Evolutionary conservation across 1,140 invertebrate genomes (phyloP).

Genomic region (Eumaeus atala): DNA sequence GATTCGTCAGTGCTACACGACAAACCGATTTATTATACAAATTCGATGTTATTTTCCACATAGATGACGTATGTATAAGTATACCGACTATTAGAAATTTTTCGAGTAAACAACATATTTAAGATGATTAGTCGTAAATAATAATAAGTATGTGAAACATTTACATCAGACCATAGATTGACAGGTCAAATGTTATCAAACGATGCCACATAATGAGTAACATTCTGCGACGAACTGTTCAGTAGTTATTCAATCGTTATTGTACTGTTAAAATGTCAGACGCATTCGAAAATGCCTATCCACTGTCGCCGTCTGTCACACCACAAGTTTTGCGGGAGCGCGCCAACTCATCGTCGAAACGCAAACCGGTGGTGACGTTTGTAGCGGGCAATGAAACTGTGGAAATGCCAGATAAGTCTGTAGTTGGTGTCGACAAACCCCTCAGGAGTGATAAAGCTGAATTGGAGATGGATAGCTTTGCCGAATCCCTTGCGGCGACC

Average conservation of each 20-base stretch:
- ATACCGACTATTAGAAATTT: background rate
- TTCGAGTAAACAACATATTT: background rate
- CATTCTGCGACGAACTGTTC: constrained; percentile 17
- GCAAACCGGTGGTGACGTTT: constrained; percentile 50
- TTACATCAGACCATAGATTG: constrained; percentile 43
- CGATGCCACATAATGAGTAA: constrained; percentile 3
- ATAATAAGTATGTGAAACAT: constrained; percentile 15
- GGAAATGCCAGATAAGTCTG: constrained; percentile 63
- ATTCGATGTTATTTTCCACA: background rate
- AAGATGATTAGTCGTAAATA: background rate
- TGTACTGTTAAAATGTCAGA: constrained; percentile 46
- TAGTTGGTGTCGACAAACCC: constrained; percentile 48
- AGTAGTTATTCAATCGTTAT: constrained; percentile 17
- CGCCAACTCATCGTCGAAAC: constrained; percentile 70
- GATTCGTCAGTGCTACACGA: no score
- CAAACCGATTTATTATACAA: no score
- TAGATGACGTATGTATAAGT: background rate
- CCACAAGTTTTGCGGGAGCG: constrained; percentile 71
- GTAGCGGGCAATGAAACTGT: constrained; percentile 48
- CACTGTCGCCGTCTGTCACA: constrained; percentile 60
- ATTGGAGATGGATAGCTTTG: constrained; percentile 75
- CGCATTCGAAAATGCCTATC: constrained; percentile 71
- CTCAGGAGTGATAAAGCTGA: constrained; percentile 70
- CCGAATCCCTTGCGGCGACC: constrained; percentile 69
- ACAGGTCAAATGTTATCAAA: constrained; percentile 1